These are phyloP conservation scores for Leptobrachium leishanense DNA, from an alignment of 2,113 vertebrate species.

Conservation along the genomic window DNA sequence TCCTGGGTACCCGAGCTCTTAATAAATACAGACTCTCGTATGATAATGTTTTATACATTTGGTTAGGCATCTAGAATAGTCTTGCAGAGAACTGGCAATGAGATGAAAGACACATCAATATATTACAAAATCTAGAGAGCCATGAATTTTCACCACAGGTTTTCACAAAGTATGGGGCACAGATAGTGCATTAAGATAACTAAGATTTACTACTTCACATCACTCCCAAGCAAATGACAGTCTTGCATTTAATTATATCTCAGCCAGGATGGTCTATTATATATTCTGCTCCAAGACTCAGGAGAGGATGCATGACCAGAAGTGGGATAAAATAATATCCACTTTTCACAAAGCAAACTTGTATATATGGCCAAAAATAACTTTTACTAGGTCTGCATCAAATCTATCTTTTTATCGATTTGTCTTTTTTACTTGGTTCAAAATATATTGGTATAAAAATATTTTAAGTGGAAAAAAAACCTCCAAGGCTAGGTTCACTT, in stretches of 20 bases:
- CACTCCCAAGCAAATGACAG: constrained; percentile 16
- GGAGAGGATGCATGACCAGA: constrained; percentile 6
- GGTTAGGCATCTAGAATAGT: too few relatives aligned
- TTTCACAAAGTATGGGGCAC: not conserved
- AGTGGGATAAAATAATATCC: constrained; percentile 10
- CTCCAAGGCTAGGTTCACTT: too few relatives aligned
- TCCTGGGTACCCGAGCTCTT: too few relatives aligned
- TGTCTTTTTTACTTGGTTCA: too few relatives aligned
- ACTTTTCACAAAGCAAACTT: not conserved
- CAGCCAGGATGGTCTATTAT: not conserved
- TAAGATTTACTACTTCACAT: constrained; percentile 17
- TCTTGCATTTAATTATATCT: constrained; percentile 23
- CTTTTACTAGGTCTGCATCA: too few relatives aligned
- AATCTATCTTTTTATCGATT: too few relatives aligned
- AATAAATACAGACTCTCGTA: too few relatives aligned
- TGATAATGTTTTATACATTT: too few relatives aligned
- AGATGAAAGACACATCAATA: not conserved
- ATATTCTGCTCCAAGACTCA: not conserved
- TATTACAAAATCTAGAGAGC: not conserved
- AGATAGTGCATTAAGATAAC: not conserved
- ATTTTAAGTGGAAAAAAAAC: too few relatives aligned
- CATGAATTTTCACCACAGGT: not conserved
- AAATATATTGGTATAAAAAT: too few relatives aligned
- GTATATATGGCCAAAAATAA: too few relatives aligned
- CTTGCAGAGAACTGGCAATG: too few relatives aligned